Base-by-base conservation (phyloP, 2,888 invertebrate species). In the Patella caerulea region DNA sequence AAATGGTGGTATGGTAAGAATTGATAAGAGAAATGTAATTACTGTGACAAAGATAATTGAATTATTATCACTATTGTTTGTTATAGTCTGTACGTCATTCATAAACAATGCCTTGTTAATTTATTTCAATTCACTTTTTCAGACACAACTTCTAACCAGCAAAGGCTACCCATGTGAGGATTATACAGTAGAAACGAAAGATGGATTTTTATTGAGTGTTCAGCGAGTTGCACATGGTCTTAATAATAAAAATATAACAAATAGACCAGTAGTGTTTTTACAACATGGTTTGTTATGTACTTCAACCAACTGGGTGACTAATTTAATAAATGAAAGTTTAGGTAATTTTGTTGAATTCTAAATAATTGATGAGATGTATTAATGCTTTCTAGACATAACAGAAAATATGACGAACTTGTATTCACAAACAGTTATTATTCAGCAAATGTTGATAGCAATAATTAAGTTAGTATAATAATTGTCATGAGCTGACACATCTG, bases 201-300 rank as follows among this genome's bases (percentile, higher is more conserved):
- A 97, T 91, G 97, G 96, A 1, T 97, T 96, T 90, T 93, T 97
- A 72, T 92, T 97, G 72, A 95, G 94, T 2, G 83, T 97, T 73
- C 97, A 97, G 88, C 94, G 97, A 81, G 96, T 97, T 87, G 96
- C 92, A 3, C 83, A 93, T 83, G 93, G 93, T 75, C 73, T 71
- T 2, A 70, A 69, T 4, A 69, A 56, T 11, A 17, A 45, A 9
- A n/a, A 74, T 52, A 71, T 45, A 12, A 15, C 72, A 15, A 15
- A 65, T 12, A 74, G 82, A 71, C 90, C 89, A 7, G 89, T 88
- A 3, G 90, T 91, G 1, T 88, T 91, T 75, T 81, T 92, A 5
- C 91, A 92, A 79, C 92, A 92, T 86, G 98, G 97, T 0, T 91
- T 97, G 4, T 92, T 96, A 0, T 94, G 94, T 29, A 95, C 95